phyloP scores from a whole-genome alignment of 2,888 invertebrate species.

The Caenorhabditis sulstoni region DNA sequence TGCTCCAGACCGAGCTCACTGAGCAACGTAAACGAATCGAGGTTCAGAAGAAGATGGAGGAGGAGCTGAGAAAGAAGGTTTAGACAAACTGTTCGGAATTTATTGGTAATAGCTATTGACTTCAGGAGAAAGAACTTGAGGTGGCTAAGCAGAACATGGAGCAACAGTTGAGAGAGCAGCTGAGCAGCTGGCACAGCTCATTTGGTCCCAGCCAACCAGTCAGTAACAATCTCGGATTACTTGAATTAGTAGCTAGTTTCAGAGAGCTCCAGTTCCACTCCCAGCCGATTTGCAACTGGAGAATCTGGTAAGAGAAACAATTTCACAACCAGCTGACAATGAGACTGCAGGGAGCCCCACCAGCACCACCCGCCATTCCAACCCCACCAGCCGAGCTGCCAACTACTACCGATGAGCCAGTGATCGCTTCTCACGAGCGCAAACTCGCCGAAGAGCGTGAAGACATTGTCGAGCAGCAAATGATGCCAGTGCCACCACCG shows the following conservation, averaged over 20 bases:
- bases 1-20: conserved; percentile 66
- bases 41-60: conserved; percentile 63
- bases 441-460: conserved; percentile 51
- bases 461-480: conserved; percentile 52
- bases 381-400: conserved; percentile 6
- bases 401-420: conserved; percentile 24
- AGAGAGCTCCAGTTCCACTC: conserved; percentile 44
- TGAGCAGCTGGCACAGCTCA: conserved; percentile 64
- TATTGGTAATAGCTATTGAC: not conserved
- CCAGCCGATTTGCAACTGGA: conserved; percentile 34
- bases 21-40: conserved; percentile 68
- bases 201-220: conserved; percentile 56
- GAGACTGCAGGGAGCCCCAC: conserved; percentile 21
- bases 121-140: conserved; percentile 66
- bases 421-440: conserved; percentile 43
- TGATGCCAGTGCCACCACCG: conserved; percentile 52
- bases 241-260: conserved; percentile 2
- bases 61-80: conserved; percentile 65
- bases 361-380: conserved; percentile 39
- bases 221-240: not conserved
- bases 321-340: too few species aligned
- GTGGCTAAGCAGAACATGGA: conserved; percentile 64
- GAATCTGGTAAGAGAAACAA: conserved; percentile 27
- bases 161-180: conserved; percentile 63
- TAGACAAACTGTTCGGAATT: not conserved